Base-by-base conservation (phyloP, 2,888 invertebrate genomes). In the Ichneumoninae sp. region DNA sequence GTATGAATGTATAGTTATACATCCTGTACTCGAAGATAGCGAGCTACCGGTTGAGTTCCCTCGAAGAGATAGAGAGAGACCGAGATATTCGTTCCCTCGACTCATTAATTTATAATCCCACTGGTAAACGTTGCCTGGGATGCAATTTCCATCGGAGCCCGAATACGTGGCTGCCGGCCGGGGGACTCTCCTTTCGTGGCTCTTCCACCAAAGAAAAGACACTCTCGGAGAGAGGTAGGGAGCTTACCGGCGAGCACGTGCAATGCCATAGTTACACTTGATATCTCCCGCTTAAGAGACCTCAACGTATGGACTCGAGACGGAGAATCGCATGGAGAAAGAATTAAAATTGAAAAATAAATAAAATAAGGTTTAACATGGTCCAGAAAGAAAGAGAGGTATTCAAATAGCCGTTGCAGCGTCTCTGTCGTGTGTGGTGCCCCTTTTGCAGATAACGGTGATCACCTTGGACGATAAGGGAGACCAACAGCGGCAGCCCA, bases 361-460 rank as follows among this genome's bases (percentile, higher is more conserved):
- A 81, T 75, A 83, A 75, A 72, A 77, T 26, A 68, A 62, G 52
- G 22, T 78, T 60, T n/a, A 76, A 66, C 10, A 75, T 50, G 65
- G 22, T n/a, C 3, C 33, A 70, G 62, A 65, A 69, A 75, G 71
- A 74, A 70, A 75, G 75, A 40, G 52, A 60, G 57, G 50, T 65
- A 74, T 84, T 84, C 77, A 72, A 77, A 77, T 80, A 74, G 72
- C 69, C 40, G 30, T 19, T 3, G 26, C 71, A 36, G 40, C 13
- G 6, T 47, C 44, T 47, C 44, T 22, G 44, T 30, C 26, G 22
- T 26, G 57, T 57, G 57, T 57, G 57, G 60, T 80, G 86, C 83
- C 81, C 87, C 89, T 88, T 88, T 89, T 87, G 84, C 86, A 87
- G 88, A 88, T 89, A 88, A 89, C 85, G 84, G 85, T 82, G 89